These are phyloP conservation scores for Drosophila borealis DNA, from an alignment of 2,888 invertebrate species.

Conservation along the genomic window DNA sequence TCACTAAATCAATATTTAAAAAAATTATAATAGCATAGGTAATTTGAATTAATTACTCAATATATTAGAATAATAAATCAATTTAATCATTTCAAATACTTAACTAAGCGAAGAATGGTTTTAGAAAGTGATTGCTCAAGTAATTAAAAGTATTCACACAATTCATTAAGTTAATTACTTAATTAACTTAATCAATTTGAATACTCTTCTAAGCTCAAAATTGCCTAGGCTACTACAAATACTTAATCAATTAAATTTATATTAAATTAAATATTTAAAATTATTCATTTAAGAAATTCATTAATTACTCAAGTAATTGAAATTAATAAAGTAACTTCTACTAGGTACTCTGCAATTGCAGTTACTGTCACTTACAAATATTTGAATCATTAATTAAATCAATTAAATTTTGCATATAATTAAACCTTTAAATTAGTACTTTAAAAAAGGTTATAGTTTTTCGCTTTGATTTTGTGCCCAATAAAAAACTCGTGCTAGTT, in stretches of 20 bases:
- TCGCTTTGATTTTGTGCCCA: conserved; percentile 13
- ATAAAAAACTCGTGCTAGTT: conserved; percentile 60
- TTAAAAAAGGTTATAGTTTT: conserved; percentile 32
- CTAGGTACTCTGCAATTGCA: neutral
- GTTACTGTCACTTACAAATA: neutral
- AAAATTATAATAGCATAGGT: too few relatives aligned
- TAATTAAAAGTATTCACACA: too few relatives aligned
- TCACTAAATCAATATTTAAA: too few relatives aligned
- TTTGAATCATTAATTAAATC: neutral
- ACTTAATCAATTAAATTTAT: neutral
- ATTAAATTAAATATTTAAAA: neutral
- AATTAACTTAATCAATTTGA: too few relatives aligned
- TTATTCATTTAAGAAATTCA: neutral
- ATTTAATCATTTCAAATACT: too few relatives aligned
- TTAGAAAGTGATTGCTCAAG: too few relatives aligned
- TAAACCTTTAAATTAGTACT: neutral
- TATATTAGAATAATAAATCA: too few relatives aligned
- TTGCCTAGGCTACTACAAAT: too few relatives aligned
- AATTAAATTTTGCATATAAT: neutral
- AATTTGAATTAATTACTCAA: too few relatives aligned
- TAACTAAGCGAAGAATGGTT: too few relatives aligned
- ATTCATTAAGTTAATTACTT: too few relatives aligned
- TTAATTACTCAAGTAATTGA: neutral
- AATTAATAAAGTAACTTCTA: neutral
- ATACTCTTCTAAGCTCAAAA: too few relatives aligned